A percentile compares a stretch with the other conserved stretches of the same genome.
Conservation (phyloP, 2,797 vertebrate species). For the Gobionotothen gibberifrons region DNA sequence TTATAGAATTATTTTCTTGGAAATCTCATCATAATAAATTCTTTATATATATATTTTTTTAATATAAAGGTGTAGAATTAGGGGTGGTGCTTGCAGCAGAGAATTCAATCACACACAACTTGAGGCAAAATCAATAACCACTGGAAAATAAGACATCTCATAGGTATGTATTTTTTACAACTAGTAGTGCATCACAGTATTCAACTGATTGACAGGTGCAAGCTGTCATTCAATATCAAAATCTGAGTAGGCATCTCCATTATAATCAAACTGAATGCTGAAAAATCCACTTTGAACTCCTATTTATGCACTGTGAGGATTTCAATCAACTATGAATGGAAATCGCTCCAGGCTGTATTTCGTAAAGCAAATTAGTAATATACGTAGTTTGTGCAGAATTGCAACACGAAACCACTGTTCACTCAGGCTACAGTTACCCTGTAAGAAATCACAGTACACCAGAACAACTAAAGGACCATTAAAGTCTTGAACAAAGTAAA, state of each 20-base stretch:
- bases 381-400: not conserved
- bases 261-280: not conserved
- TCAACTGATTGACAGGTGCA: not conserved
- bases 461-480: not conserved
- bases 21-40: not conserved
- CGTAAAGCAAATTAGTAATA: not conserved
- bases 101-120: not conserved
- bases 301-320: not conserved
- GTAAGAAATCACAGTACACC: conserved; percentile 17
- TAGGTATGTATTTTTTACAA: no score
- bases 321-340: not conserved
- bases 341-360: not conserved
- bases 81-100: not conserved
- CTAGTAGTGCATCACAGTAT: not conserved
- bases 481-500: conserved; percentile 57
- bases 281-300: not conserved
- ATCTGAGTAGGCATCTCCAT: not conserved
- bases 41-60: no score
- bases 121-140: not conserved
- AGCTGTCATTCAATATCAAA: no score
- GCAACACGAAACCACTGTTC: conserved; percentile 13
- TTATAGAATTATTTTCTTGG: not conserved
- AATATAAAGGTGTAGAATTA: no score
- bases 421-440: conserved; percentile 18
- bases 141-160: not conserved